Evolutionary conservation across 2,888 invertebrate genomes (phyloP).

Genomic region (Andrena dorsata): DNA sequence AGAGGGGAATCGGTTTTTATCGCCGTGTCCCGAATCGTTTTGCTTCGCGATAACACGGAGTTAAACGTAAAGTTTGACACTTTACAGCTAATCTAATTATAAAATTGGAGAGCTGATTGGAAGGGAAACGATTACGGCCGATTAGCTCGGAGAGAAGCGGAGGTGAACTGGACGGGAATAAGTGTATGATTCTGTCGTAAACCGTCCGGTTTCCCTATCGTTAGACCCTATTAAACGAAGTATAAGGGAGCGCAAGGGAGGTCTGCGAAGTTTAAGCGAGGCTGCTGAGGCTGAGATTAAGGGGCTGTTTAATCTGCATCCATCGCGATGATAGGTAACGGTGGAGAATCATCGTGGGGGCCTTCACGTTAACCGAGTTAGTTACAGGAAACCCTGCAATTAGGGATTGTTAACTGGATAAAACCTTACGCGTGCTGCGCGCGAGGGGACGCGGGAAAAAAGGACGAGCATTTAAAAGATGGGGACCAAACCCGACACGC

Average conservation of each 20-base stretch:
- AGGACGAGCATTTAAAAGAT: constrained; percentile 31
- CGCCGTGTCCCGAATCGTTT: not conserved
- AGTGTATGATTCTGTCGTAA: constrained; percentile 40
- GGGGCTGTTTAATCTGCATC: constrained; percentile 75
- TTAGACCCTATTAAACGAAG: constrained; percentile 54
- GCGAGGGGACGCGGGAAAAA: constrained; percentile 41
- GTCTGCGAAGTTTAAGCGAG: constrained; percentile 41
- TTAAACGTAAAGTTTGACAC: constrained; percentile 15
- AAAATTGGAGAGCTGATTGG: constrained; percentile 26
- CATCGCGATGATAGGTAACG: constrained; percentile 76
- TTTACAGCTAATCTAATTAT: constrained; percentile 48
- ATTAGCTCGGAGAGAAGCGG: constrained; percentile 1
- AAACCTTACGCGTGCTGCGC: constrained; percentile 74
- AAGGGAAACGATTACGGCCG: constrained; percentile 30
- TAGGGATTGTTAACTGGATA: constrained; percentile 79
- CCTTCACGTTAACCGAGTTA: constrained; percentile 77
- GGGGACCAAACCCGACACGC: not conserved
- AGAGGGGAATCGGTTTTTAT: not conserved
- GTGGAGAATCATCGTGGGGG: constrained; percentile 57
- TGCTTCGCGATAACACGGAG: not conserved
- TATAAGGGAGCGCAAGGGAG: constrained; percentile 41
- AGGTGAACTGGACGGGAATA: not conserved
- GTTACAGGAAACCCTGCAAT: constrained; percentile 76
- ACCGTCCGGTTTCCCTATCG: constrained; percentile 55
- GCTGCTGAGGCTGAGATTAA: constrained; percentile 51